Evolutionary conservation across 2,113 vertebrate genomes (phyloP).

Genomic region (Semicossyphus pulcher): DNA sequence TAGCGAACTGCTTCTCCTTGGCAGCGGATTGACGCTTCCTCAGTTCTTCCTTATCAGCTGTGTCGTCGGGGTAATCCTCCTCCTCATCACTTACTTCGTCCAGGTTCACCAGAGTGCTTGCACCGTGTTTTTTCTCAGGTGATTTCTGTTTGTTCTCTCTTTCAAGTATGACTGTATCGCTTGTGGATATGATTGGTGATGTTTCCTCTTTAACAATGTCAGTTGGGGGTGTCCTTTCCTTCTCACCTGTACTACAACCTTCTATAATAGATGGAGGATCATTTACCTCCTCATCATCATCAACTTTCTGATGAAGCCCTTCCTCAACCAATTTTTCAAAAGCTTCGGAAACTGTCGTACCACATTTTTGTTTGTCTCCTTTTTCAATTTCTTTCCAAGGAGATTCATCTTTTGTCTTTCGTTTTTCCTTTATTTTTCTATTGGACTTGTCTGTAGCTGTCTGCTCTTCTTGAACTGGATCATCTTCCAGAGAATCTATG

Average conservation of each 20-base stretch:
- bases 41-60: conserved; percentile 46
- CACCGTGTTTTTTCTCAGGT: not conserved
- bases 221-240: too few species aligned
- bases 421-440: not conserved
- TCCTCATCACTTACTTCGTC: not conserved
- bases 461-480: conserved; percentile 6
- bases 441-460: not conserved
- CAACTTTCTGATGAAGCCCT: not conserved
- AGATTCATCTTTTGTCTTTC: not conserved
- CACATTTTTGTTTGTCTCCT: not conserved
- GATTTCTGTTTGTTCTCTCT: not conserved
- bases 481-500: conserved; percentile 61
- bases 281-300: not conserved
- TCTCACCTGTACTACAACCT: not conserved
- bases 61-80: not conserved
- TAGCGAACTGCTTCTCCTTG: not conserved
- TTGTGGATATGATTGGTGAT: not conserved
- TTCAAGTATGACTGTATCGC: accelerated
- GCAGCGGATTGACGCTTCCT: conserved; percentile 24
- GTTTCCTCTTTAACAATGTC: not conserved
- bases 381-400: not conserved
- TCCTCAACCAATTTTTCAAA: not conserved
- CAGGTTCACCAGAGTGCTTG: not conserved
- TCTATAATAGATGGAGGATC: not conserved
- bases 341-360: accelerated